Evolutionary conservation across 1,140 invertebrate species (phyloP).

Genomic region (Bombus confusus): DNA sequence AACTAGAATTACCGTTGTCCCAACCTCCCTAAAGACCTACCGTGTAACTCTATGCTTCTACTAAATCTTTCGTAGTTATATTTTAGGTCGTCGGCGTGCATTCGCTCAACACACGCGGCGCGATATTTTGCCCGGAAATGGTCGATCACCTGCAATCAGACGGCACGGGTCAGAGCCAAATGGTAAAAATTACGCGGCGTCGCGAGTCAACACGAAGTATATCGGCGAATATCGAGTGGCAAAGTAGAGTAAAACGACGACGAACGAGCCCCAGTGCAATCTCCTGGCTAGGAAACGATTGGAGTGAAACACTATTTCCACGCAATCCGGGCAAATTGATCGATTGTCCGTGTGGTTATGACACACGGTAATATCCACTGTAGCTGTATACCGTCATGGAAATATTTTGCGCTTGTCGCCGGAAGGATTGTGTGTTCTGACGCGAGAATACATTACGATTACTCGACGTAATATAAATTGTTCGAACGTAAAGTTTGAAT

Average conservation of each 20-base stretch:
- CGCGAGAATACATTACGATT: background rate
- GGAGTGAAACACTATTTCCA: conserved; percentile 35
- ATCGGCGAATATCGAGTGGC: conserved; percentile 17
- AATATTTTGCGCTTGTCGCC: background rate
- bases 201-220: background rate
- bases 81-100: background rate
- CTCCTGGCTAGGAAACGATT: conserved; percentile 17
- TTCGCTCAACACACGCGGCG: background rate
- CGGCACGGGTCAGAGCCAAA: background rate
- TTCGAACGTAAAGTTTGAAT: background rate
- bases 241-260: conserved; percentile 6
- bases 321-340: conserved; percentile 31
- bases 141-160: background rate
- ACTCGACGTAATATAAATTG: background rate
- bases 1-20: background rate
- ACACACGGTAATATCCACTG: background rate
- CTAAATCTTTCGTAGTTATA: background rate
- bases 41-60: background rate
- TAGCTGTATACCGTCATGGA: background rate
- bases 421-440: background rate
- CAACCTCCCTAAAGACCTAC: background rate
- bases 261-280: conserved; percentile 7
- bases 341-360: conserved; percentile 4
- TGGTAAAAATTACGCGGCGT: background rate
- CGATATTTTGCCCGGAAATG: background rate